These are phyloP conservation scores for Ennomos fuscantarius DNA, from an alignment of 2,888 invertebrate species.

Conservation along the genomic window DNA sequence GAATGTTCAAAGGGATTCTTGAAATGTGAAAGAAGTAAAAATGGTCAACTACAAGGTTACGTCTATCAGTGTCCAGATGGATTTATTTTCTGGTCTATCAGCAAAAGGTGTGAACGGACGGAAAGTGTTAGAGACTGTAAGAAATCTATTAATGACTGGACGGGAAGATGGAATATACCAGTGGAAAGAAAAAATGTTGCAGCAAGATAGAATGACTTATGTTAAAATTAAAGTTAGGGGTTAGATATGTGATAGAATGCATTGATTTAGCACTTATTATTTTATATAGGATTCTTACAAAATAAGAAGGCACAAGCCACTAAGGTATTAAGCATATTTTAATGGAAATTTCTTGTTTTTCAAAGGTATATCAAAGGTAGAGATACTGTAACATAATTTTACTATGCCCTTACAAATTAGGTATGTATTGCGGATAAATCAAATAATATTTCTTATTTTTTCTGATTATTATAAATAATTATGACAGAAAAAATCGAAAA, in stretches of 20 bases:
- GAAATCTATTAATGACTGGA: constrained; percentile 69
- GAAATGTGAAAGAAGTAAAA: constrained; percentile 86
- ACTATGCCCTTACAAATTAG: no score
- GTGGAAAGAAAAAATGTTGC: constrained; percentile 82
- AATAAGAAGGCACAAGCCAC: neutral
- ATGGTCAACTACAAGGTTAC: constrained; percentile 86
- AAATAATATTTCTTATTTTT: no score
- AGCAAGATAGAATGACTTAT: constrained; percentile 29
- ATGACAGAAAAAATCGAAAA: no score
- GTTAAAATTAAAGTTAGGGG: constrained; percentile 38
- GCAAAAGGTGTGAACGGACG: constrained; percentile 89
- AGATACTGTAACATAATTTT: no score
- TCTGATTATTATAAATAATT: no score
- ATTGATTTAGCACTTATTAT: constrained; percentile 16
- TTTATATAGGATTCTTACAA: neutral
- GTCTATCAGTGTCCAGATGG: constrained; percentile 91
- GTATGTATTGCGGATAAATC: no score
- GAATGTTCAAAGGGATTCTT: constrained; percentile 90
- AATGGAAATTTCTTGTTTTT: no score
- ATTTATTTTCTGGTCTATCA: constrained; percentile 91
- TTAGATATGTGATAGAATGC: constrained; percentile 44
- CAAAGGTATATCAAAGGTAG: no score
- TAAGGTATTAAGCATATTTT: no score
- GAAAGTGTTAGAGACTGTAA: constrained; percentile 87
- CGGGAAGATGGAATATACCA: constrained; percentile 84